Evolutionary conservation across 1,140 invertebrate species (phyloP).

Genomic region (Bombus difficillimus): DNA sequence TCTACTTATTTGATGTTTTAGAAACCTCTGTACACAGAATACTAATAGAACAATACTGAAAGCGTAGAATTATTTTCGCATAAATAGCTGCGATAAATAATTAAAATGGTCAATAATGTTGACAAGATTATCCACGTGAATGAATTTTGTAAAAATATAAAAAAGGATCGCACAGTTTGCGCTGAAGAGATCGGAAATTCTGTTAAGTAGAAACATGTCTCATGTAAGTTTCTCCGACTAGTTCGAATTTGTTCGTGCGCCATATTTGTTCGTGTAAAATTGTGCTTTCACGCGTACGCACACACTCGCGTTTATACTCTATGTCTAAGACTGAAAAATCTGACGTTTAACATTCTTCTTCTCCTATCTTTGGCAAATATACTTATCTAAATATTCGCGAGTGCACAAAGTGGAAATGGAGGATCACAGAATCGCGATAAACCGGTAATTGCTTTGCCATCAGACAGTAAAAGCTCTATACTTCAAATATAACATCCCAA

Average conservation of each 20-base stretch:
- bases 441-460: not conserved
- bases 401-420: not conserved
- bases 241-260: conserved; percentile 53
- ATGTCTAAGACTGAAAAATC: conserved; percentile 14
- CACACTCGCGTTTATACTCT: not conserved
- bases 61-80: not conserved
- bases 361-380: not conserved
- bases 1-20: not conserved
- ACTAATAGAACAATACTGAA: not conserved
- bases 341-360: not conserved
- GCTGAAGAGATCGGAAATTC: not conserved
- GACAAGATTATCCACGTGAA: not conserved
- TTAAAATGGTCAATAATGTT: not conserved
- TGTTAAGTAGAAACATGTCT: not conserved
- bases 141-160: conserved; percentile 1
- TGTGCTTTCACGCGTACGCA: conserved; percentile 19
- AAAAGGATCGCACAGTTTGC: not conserved
- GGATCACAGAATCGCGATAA: not conserved
- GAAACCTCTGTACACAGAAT: not conserved
- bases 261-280: conserved; percentile 25
- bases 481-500: not conserved
- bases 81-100: not conserved
- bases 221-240: conserved; percentile 8
- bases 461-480: not conserved
- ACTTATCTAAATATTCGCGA: not conserved